Evolutionary conservation across 2,113 vertebrate genomes (phyloP).

Genomic region (Thermophis baileyi): DNA sequence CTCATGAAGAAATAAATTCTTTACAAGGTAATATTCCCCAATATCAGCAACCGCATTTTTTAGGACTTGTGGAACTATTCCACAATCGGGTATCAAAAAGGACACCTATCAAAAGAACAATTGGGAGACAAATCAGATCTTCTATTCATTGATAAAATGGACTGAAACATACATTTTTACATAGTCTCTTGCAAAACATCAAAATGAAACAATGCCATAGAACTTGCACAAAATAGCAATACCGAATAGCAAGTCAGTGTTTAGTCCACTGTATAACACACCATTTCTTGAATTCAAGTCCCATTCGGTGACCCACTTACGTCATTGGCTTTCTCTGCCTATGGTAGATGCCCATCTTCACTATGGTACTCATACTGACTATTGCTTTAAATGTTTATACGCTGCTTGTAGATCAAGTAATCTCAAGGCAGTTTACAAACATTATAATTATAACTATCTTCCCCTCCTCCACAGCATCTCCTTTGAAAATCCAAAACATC

Average conservation of each 20-base stretch:
- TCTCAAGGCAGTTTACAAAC: not conserved
- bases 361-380: not conserved
- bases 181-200: not conserved
- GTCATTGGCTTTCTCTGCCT: not conserved
- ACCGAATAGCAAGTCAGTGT: not conserved
- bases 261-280: not conserved
- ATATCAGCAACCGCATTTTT: constrained; percentile 64
- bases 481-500: not conserved
- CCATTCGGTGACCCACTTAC: not conserved
- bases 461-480: not conserved
- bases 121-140: constrained; percentile 10
- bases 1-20: constrained; percentile 72
- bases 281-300: not conserved
- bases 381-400: not conserved
- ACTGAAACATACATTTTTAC: not conserved
- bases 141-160: not conserved
- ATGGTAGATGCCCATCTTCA: not conserved
- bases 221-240: not conserved
- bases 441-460: not conserved
- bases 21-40: constrained; percentile 81
- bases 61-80: constrained; percentile 71
- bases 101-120: constrained; percentile 75
- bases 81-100: constrained; percentile 86
- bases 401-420: not conserved
- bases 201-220: not conserved